Evolutionary conservation across 2,888 invertebrate genomes (phyloP).

Genomic region (Oxystoma pomonae): DNA sequence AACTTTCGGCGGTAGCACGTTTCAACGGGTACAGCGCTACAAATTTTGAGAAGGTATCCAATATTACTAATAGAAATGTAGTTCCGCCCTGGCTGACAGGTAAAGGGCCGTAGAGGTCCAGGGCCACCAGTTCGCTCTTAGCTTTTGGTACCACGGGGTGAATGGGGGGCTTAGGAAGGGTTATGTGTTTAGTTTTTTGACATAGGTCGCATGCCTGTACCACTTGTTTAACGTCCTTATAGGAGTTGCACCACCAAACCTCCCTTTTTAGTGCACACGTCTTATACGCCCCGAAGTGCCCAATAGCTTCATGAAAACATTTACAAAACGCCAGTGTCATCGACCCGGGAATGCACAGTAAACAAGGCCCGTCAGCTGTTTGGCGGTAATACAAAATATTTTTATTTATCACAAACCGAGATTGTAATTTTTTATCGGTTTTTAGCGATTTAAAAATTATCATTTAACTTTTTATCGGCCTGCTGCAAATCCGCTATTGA

Average conservation of each 20-base stretch:
- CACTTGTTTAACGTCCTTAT: background rate
- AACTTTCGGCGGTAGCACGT: no score
- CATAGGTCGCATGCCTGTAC: background rate
- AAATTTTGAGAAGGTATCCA: no score
- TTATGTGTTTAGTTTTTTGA: background rate
- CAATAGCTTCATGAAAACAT: background rate
- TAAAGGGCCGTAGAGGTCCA: background rate
- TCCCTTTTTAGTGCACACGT: background rate
- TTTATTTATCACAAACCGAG: background rate
- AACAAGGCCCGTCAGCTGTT: background rate
- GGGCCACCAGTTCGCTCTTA: background rate
- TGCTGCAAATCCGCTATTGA: background rate
- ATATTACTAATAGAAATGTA: no score
- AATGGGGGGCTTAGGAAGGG: background rate
- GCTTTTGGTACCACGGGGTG: background rate
- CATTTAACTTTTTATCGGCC: background rate
- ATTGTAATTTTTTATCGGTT: background rate
- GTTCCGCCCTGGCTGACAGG: no score
- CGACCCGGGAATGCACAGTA: slow-evolving; percentile 1
- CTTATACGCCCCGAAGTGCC: background rate
- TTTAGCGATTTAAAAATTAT: background rate
- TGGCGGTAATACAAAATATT: slow-evolving; percentile 5
- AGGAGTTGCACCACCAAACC: background rate
- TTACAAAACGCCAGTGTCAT: background rate
- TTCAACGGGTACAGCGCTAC: no score